Evolutionary conservation across 1,140 invertebrate genomes (phyloP).

Genomic region (Megathymus violae): DNA sequence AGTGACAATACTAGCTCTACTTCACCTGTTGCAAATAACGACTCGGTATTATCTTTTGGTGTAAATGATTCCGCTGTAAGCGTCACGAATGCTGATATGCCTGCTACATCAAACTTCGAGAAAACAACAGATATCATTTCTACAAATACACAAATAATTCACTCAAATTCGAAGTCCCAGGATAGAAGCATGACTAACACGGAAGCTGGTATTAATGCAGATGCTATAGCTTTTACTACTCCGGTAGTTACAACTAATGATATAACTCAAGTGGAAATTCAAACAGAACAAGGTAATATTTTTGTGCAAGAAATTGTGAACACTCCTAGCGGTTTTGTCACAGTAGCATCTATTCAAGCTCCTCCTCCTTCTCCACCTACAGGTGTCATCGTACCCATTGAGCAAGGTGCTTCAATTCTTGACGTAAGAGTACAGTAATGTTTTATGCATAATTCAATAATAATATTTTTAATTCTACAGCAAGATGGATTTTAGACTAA

Average conservation of each 20-base stretch:
- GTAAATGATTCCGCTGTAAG: neutral
- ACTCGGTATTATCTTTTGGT: neutral
- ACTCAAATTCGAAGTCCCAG: neutral
- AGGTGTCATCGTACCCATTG: conserved; percentile 44
- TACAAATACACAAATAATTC: neutral
- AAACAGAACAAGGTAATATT: conserved; percentile 20
- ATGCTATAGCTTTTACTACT: conserved; percentile 9
- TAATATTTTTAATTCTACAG: neutral
- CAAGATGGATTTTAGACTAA: too few species aligned
- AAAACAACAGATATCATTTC: conserved; percentile 1
- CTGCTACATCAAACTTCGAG: conserved; percentile 1
- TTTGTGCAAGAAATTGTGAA: conserved; percentile 11
- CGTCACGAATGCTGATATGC: neutral
- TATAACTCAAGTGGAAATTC: conserved; percentile 7
- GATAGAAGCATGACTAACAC: neutral
- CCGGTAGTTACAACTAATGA: neutral
- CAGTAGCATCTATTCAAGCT: conserved; percentile 27
- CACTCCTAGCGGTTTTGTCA: conserved; percentile 24
- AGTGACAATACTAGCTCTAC: too few species aligned
- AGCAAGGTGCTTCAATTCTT: conserved; percentile 56
- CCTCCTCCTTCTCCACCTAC: conserved; percentile 17
- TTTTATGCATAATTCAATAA: neutral
- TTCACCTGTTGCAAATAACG: neutral
- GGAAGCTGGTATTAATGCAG: neutral
- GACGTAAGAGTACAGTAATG: conserved; percentile 56